Evolutionary conservation across 1,140 invertebrate species (phyloP).

Genomic region (Cotesia glomerata): DNA sequence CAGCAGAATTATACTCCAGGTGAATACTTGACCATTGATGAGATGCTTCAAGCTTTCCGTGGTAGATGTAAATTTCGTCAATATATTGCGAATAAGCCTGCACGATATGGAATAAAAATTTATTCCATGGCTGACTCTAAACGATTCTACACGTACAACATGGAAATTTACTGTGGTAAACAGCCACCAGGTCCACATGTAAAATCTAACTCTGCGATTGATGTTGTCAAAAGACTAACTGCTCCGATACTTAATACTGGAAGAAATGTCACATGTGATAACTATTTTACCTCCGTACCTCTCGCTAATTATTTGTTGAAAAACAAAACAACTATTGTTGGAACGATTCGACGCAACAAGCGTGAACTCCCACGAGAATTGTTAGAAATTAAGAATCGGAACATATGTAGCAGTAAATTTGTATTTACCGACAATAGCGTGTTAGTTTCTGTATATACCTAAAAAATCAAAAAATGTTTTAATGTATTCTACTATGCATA

Average conservation of each 20-base stretch:
- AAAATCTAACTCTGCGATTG: neutral
- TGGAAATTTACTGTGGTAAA: neutral
- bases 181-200: neutral
- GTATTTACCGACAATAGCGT: too few relatives aligned
- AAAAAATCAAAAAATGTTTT: constrained; percentile 47
- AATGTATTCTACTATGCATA: constrained; percentile 47
- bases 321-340: constrained; percentile 45
- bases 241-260: constrained; percentile 35
- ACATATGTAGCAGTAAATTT: too few relatives aligned
- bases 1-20: constrained; percentile 25
- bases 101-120: constrained; percentile 23
- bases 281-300: constrained; percentile 31
- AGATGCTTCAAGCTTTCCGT: constrained; percentile 46
- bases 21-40: constrained; percentile 45
- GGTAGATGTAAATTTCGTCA: constrained; percentile 43
- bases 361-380: too few relatives aligned
- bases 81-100: neutral
- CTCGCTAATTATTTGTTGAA: constrained; percentile 45
- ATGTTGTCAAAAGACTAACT: constrained; percentile 19
- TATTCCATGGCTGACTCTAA: constrained; percentile 20
- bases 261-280: constrained; percentile 37
- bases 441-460: constrained; percentile 47
- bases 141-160: constrained; percentile 21
- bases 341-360: constrained; percentile 37
- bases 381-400: too few relatives aligned